Base-by-base conservation (phyloP, 1,140 invertebrate genomes). In the Philopotamus ludificatus region DNA sequence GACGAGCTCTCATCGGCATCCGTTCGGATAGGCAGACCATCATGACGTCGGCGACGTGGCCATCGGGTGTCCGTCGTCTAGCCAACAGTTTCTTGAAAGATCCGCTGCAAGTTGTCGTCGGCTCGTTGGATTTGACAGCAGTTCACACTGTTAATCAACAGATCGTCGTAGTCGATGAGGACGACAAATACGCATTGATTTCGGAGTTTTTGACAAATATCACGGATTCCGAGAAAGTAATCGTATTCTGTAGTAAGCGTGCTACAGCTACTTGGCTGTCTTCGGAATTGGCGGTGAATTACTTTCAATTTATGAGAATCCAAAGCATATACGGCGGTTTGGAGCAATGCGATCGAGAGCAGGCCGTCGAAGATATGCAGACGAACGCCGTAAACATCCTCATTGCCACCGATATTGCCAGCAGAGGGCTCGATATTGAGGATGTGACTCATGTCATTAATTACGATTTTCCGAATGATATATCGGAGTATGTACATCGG, bases 351-450 rank as follows among this genome's bases (percentile, higher is more conserved):
- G 94, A 97, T 73, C 80, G 94, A 47, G 94, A 97, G 75, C 86
- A 86, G 75, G 92, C 94, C 7, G 78, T 97, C 8, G 84, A 86
- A 26, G 92, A 95, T 70, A 87, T 97, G 61, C 89, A 89, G 72
- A 81, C 79, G 63, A 92, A 93, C 0, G 74, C 77, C 3, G 88
- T 90, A 0, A 82, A 82, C 25, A 92, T 97, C 68, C 80, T 97
- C n/a, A 85, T 97, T 18, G 94, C 94, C 2, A 97, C 95, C n/a
- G 95, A 97, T 83, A 90, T 97, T 15, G 94, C 93, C 0, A 93
- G 92, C 23, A 82, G 94, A 70, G 94, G 95, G 23, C 85, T 97
- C 47, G 94, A 98, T 76, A 94, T 97, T 39, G 89, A 91, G 74
- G 92, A 96, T 74, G 85, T 97, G 2, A 94, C 93, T 81, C 93